phyloP scores from a whole-genome alignment of 2,888 invertebrate species.

The Rotaria sp. region DNA sequence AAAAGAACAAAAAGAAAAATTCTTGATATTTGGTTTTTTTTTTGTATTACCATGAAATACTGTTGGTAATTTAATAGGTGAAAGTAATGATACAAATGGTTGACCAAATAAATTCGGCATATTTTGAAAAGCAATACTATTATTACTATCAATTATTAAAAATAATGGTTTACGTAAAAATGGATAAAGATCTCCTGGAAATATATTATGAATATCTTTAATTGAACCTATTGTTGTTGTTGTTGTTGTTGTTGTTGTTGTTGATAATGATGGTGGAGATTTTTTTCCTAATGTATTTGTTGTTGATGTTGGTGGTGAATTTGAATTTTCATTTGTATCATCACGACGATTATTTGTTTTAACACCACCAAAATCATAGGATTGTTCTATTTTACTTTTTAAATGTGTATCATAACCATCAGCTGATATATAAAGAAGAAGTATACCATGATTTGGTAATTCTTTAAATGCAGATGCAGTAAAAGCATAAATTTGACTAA shows the following conservation, averaged over 20 bases:
- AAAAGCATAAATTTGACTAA: constrained; percentile 80
- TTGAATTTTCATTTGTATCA: constrained; percentile 55
- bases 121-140: constrained; percentile 73
- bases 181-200: constrained; percentile 85
- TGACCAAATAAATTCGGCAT: constrained; percentile 70
- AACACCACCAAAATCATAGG: constrained; percentile 82
- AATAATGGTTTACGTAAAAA: constrained; percentile 85
- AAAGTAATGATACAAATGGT: constrained; percentile 82
- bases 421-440: constrained; percentile 84
- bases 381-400: constrained; percentile 53
- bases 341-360: constrained; percentile 79
- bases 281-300: neutral
- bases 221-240: neutral
- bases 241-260: neutral
- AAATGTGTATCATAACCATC: constrained; percentile 60
- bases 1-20: constrained; percentile 40
- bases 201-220: constrained; percentile 58
- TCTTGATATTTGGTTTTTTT: neutral
- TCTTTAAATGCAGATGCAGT: constrained; percentile 66
- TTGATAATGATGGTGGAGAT: neutral
- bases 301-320: neutral
- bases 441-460: constrained; percentile 78
- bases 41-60: constrained; percentile 35
- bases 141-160: constrained; percentile 87
- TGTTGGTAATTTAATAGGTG: constrained; percentile 59